Percentiles rank a stretch among this genome's conserved stretches.
These are phyloP conservation scores for Gonatopus flavifemur DNA, from an alignment of 1,140 invertebrate species.

Conservation along the genomic window DNA sequence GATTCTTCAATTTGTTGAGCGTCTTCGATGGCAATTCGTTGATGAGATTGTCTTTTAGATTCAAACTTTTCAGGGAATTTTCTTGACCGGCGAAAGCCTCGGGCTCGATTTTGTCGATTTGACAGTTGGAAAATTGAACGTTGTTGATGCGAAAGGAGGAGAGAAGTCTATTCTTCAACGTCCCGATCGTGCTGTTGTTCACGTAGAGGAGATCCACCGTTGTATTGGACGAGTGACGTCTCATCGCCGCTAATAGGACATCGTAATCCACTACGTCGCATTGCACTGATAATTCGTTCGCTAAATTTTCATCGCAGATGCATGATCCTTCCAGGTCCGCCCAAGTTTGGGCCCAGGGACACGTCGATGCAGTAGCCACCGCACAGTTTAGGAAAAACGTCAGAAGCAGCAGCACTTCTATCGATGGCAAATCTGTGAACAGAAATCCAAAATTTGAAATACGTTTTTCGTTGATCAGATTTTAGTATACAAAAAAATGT, in stretches of 20 bases:
- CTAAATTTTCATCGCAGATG: slow-evolving; percentile 83
- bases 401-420: slow-evolving; percentile 30
- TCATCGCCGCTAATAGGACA: slow-evolving; percentile 70
- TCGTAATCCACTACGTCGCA: slow-evolving; percentile 86
- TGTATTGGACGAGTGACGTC: slow-evolving; percentile 66
- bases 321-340: slow-evolving; percentile 80
- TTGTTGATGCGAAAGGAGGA: slow-evolving; percentile 76
- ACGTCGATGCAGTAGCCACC: slow-evolving; percentile 63
- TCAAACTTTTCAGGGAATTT: slow-evolving; percentile 75
- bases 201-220: slow-evolving; percentile 84
- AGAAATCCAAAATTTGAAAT: background rate
- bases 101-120: slow-evolving; percentile 70
- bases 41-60: slow-evolving; percentile 83
- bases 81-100: slow-evolving; percentile 83
- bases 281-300: slow-evolving; percentile 81
- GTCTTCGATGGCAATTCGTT: slow-evolving; percentile 74
- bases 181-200: slow-evolving; percentile 79
- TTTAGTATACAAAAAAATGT: background rate
- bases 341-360: slow-evolving; percentile 78
- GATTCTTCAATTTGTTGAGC: slow-evolving; percentile 67
- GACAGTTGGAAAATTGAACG: slow-evolving; percentile 82
- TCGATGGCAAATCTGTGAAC: slow-evolving; percentile 27
- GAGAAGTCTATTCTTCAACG: slow-evolving; percentile 70
- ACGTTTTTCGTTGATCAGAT: background rate
- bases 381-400: slow-evolving; percentile 17